phyloP scores from a whole-genome alignment of 2,888 invertebrate genomes.

The Campoletis raptor region DNA sequence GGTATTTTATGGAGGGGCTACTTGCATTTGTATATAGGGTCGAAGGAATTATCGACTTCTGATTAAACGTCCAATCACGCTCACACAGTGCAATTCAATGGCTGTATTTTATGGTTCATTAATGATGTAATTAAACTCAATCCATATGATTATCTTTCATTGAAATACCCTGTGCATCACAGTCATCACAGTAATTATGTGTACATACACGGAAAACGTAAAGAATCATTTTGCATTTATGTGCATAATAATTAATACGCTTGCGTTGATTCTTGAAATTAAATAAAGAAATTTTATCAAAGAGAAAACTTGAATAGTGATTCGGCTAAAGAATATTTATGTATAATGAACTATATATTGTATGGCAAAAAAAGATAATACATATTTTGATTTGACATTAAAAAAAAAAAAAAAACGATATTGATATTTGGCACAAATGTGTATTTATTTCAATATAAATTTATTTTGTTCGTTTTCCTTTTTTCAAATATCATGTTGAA shows the following conservation, averaged over 20 bases:
- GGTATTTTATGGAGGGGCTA: not conserved
- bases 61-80: constrained; percentile 22
- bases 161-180: not conserved
- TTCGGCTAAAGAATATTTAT: no score
- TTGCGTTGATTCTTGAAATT: not conserved
- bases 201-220: not conserved
- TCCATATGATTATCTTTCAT: constrained; percentile 20
- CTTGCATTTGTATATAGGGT: not conserved
- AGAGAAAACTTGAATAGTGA: not conserved
- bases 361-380: no score
- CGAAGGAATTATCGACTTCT: constrained; percentile 12
- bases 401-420: no score
- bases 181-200: not conserved
- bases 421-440: no score
- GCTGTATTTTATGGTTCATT: constrained; percentile 37
- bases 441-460: not conserved
- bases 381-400: no score
- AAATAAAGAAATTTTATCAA: not conserved
- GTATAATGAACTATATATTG: no score
- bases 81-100: constrained; percentile 5
- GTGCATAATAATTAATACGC: not conserved
- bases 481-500: no score
- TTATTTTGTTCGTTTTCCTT: not conserved
- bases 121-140: constrained; percentile 31
- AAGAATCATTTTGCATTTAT: not conserved